phyloP scores from a whole-genome alignment of 2,113 vertebrate genomes.

The Suricata suricatta region DNA sequence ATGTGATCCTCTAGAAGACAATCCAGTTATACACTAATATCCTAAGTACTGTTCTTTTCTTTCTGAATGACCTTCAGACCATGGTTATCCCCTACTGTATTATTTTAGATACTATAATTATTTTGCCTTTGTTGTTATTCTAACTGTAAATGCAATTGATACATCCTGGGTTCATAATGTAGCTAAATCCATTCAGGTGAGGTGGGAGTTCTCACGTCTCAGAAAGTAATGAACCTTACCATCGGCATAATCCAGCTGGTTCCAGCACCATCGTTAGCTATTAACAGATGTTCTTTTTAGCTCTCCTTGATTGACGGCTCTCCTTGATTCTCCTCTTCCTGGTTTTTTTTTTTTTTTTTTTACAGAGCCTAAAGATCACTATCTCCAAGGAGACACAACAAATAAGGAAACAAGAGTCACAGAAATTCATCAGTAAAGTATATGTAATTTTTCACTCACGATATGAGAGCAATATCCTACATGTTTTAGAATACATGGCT shows the following conservation, averaged over 20 bases:
- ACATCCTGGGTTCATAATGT: neutral
- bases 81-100: neutral
- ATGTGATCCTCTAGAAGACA: neutral
- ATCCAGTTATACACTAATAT: neutral
- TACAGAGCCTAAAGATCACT: neutral
- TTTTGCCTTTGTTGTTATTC: constrained; percentile 8
- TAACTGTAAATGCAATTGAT: neutral
- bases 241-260: neutral
- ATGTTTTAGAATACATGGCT: neutral
- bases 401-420: neutral
- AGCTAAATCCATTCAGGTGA: neutral
- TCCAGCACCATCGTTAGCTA: rapidly evolving
- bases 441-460: neutral
- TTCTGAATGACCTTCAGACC: neutral
- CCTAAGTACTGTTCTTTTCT: neutral
- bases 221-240: neutral
- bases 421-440: neutral
- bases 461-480: neutral
- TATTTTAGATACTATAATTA: constrained; percentile 8
- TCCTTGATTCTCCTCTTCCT: neutral
- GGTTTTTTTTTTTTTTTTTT: neutral
- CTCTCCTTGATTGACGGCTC: neutral
- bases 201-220: neutral
- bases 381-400: neutral
- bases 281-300: neutral